Conservation (phyloP, 2,797 vertebrate genomes). For the Myotis daubentonii region DNA sequence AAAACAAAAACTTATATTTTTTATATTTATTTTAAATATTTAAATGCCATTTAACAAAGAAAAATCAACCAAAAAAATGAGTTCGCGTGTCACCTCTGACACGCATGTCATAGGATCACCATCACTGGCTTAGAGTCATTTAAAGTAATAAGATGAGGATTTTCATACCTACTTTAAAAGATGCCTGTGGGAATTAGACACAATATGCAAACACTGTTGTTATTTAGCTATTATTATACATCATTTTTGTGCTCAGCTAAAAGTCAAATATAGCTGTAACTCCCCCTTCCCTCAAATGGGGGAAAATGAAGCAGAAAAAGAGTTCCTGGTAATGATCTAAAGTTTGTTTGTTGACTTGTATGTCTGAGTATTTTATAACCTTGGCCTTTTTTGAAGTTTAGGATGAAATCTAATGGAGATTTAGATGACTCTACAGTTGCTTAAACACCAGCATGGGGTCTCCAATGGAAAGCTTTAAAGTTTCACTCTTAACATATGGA, state of each 20-base stretch:
- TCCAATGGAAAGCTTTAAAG: slow-evolving; percentile 74
- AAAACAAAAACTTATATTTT: too few species aligned
- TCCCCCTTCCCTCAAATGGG: neutral
- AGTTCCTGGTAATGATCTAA: neutral
- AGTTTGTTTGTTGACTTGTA: slow-evolving; percentile 74
- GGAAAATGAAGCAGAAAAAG: slow-evolving; percentile 14
- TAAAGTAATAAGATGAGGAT: slow-evolving; percentile 4
- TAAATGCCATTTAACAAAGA: too few species aligned
- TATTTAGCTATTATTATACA: neutral
- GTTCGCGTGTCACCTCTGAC: too few species aligned
- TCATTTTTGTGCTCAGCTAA: neutral
- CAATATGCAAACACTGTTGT: neutral
- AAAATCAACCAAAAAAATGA: too few species aligned
- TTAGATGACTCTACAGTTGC: slow-evolving; percentile 68
- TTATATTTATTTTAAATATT: too few species aligned
- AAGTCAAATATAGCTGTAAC: slow-evolving; percentile 15
- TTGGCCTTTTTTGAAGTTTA: slow-evolving; percentile 66
- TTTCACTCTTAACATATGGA: slow-evolving; percentile 72
- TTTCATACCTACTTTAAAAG: neutral
- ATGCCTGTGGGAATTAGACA: neutral
- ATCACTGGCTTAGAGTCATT: neutral
- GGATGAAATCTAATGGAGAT: slow-evolving; percentile 68
- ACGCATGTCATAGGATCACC: too few species aligned
- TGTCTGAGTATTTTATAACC: slow-evolving; percentile 77
- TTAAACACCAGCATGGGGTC: slow-evolving; percentile 64